phyloP scores from a whole-genome alignment of 1,140 invertebrate genomes.

The Eurosta solidaginis region DNA sequence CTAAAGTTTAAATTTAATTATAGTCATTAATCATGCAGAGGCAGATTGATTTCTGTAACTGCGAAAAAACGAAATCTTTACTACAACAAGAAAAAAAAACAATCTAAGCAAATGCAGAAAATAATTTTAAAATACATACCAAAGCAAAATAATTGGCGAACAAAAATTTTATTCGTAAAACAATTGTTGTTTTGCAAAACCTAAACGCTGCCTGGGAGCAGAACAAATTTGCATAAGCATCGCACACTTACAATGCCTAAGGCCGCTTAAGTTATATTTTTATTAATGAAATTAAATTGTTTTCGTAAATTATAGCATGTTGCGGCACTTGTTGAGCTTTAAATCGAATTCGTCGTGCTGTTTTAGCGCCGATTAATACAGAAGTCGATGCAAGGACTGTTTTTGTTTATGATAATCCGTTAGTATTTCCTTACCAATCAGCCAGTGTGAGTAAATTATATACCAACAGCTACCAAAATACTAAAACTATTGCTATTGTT shows the following conservation, averaged over 20 bases:
- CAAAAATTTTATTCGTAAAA: not conserved
- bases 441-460: not conserved
- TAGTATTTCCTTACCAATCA: not conserved
- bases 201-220: not conserved
- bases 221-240: not conserved
- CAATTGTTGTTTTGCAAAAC: not conserved
- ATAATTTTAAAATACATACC: not conserved
- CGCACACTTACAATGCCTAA: not conserved
- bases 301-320: not conserved
- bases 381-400: not conserved
- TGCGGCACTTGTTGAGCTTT: not conserved
- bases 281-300: not conserved
- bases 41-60: not conserved
- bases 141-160: not conserved
- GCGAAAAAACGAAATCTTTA: not conserved
- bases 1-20: conserved; percentile 28
- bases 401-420: not conserved
- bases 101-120: not conserved
- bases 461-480: not conserved
- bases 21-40: not conserved
- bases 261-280: not conserved
- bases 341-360: not conserved
- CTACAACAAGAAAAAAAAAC: not conserved
- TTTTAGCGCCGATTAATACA: not conserved
- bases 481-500: not conserved